Percentiles rank a stretch among this genome's conserved stretches.
These are phyloP conservation scores for Brevimyrus niger DNA, from an alignment of 2,113 vertebrate species.

Conservation along the genomic window DNA sequence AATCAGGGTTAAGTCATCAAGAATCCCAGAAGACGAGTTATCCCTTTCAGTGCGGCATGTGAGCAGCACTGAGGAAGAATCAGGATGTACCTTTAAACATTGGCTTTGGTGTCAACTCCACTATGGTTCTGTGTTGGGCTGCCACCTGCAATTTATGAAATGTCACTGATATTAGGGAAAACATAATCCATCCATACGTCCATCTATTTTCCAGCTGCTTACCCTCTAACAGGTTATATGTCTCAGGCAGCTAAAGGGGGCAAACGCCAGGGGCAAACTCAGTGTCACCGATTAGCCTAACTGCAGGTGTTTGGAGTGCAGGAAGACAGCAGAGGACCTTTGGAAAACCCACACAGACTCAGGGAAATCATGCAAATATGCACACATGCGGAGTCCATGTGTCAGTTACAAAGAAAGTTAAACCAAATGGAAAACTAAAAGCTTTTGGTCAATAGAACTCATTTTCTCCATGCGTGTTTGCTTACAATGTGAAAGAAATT, in stretches of 20 bases:
- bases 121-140: neutral
- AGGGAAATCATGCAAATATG: neutral
- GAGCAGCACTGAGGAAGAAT: neutral
- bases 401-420: neutral
- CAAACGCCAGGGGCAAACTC: neutral
- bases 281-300: neutral
- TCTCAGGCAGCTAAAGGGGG: neutral
- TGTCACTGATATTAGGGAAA: neutral
- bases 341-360: neutral
- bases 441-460: neutral
- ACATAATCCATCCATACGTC: neutral
- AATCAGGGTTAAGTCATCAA: slow-evolving; percentile 49
- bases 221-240: neutral
- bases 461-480: neutral
- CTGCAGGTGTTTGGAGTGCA: neutral
- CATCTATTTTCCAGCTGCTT: neutral
- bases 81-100: neutral
- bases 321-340: neutral
- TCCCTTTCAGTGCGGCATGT: neutral
- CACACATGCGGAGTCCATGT: neutral
- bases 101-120: neutral
- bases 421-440: neutral
- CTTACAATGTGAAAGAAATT: neutral
- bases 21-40: slow-evolving; percentile 46
- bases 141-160: neutral